Evolutionary conservation across 2,797 vertebrate species (phyloP).

Genomic region (Borostomias antarcticus): DNA sequence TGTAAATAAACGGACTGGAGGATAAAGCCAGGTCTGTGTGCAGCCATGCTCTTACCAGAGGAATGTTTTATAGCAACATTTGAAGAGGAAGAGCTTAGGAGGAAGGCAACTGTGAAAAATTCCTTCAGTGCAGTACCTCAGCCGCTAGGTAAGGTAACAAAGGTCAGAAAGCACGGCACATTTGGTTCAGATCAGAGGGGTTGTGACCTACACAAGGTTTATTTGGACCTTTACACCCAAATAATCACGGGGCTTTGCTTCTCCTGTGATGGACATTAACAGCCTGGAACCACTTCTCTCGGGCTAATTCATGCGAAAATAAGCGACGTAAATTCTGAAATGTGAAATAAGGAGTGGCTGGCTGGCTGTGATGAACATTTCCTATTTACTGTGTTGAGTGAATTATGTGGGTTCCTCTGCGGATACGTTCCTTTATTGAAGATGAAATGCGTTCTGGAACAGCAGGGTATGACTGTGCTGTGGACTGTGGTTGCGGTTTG

Average conservation of each 20-base stretch:
- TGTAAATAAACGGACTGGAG: conserved; percentile 46
- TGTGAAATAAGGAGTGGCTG: conserved; percentile 23
- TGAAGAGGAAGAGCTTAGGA: conserved; percentile 20
- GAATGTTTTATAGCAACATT: conserved; percentile 38
- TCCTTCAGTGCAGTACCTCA: conserved; percentile 27
- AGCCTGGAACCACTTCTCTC: conserved; percentile 67
- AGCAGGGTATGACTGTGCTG: conserved; percentile 39
- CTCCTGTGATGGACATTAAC: conserved; percentile 61
- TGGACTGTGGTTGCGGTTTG: conserved; percentile 52
- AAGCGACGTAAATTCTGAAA: conserved; percentile 40
- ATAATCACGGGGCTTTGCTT: conserved; percentile 65
- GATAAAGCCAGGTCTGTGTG: conserved; percentile 31
- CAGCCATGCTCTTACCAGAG: conserved; percentile 11
- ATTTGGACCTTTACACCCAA: conserved; percentile 71
- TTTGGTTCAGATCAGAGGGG: conserved; percentile 74
- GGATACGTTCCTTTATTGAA: conserved; percentile 42
- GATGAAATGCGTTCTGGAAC: conserved; percentile 36
- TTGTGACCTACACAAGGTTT: conserved; percentile 60
- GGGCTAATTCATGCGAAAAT: not conserved
- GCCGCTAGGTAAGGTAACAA: conserved; percentile 38
- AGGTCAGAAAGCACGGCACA: conserved; percentile 56
- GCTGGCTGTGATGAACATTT: conserved; percentile 46
- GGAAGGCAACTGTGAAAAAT: conserved; percentile 12
- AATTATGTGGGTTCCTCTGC: conserved; percentile 46
- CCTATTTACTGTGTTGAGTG: conserved; percentile 49